Base-by-base conservation (phyloP, 1,140 invertebrate species). In the Artemia franciscana region DNA sequence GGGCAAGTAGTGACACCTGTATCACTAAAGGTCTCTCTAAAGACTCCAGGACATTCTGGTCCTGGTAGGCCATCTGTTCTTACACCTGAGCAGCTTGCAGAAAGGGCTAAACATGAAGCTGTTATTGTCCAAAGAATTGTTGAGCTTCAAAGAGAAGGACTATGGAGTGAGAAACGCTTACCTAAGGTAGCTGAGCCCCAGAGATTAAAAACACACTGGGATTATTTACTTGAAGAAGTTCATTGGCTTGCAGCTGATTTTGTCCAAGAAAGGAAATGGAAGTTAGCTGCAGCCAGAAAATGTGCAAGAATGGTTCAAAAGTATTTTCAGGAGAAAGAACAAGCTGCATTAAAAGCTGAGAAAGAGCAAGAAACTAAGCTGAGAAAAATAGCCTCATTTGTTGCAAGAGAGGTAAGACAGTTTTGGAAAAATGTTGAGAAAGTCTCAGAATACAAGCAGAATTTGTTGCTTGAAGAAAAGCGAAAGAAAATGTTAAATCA, bases 401-500 rank as follows among this genome's bases (percentile, higher is more conserved):
- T 95, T 60, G 88, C 94, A 0, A 94, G 91, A 72, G 90, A 94
- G 76, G 82, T 98, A 15, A 83, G 87, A 73, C 85, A 83, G 28
- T 99, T 98, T 73, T 98, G 95, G 95, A 75, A 79, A 2, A 94
- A 96, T 75, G 91, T 94, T 21, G 91, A 96, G 75, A 97, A 96
- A 78, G 82, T 96, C 68, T 91, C 96, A 28, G 91, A 97, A 73
- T 94, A 85, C 72, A 95, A 95, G 72, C 87, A 94, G 67, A 84
- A 91, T 70, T 86, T 85, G 24, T 82, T 87, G 67, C 77, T 96
- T 24, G 92, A 97, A 72, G 90, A 93, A 69, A 93, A 94, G 69
- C 80, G 90, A 61, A 95, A 97, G 71, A 86, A 93, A 69, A 91
- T 91, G 0, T 77, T 98, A 56, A 94, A 98, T 78, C 84, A 96